Base-by-base conservation (phyloP, 2,113 vertebrate species). In the Tetrao urogallus region DNA sequence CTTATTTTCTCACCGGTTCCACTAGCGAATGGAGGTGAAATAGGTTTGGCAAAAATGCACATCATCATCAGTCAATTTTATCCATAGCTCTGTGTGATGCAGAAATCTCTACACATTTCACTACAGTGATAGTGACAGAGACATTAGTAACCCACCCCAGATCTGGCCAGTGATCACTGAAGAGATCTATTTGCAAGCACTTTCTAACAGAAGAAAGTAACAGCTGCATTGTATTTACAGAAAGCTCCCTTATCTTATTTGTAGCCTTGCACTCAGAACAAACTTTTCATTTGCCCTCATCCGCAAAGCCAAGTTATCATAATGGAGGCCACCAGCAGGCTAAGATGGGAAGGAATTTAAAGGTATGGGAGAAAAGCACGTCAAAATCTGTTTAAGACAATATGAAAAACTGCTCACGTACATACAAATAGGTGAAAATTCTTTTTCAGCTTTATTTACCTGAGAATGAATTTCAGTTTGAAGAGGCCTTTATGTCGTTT, bases 401-500 rank as follows among this genome's bases (percentile, higher is more conserved):
- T 97, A 86, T 56, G 88, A 89, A 94, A 98, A 98, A 89, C 97
- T 94, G 85, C 93, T 97, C 97, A 98, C 94, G 93, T 97, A 95
- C 93, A 84, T 96, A 96, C 85, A 94, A 97, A 97, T 97, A 97
- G 94, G 94, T 96, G 97, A 96, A 96, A 97, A 97, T 95, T 96
- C 95, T 89, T 96, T 97, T 98, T 97, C 97, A 95, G 96, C 95
- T 97, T 98, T 98, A 98, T 98, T 98, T 98, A 98, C 98, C 98
- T 98, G 98, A 97, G 98, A 98, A 98, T 97, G 97, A 97, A 97
- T 98, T 98, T 98, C 97, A 96, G 96, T 97, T 88, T 98, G 96
- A 98, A 98, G 98, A 98, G 98, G 97, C 67, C 98, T 98, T 98
- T 98, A 97, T 98, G 98, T 97, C 97, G 56, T 97, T 96, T 93